Conservation (phyloP, 2,888 invertebrate genomes). For the Phlogophora meticulosa region DNA sequence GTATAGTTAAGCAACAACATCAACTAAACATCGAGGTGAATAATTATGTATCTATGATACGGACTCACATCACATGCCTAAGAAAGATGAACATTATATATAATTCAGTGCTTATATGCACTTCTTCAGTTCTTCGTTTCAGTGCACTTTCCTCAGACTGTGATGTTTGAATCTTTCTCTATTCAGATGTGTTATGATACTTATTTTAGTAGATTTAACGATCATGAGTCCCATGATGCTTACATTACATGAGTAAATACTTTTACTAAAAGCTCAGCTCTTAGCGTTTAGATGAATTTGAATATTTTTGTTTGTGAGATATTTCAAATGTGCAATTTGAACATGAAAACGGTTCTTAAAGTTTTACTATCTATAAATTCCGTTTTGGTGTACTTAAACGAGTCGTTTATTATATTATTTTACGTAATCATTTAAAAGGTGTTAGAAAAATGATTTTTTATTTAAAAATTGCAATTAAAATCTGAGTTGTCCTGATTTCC, state of each 20-base stretch:
- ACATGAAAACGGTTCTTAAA: slow-evolving; percentile 66
- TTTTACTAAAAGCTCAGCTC: slow-evolving; percentile 78
- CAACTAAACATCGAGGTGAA: slow-evolving; percentile 87
- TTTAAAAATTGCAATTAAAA: slow-evolving; percentile 23
- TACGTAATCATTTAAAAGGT: slow-evolving; percentile 18
- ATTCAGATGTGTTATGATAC: slow-evolving; percentile 76
- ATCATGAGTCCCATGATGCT: slow-evolving; percentile 61
- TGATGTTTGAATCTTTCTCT: slow-evolving; percentile 49
- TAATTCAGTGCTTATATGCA: not conserved
- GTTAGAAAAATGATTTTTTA: slow-evolving; percentile 13
- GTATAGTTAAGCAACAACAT: slow-evolving; percentile 85
- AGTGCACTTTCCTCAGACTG: not conserved
- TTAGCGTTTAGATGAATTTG: slow-evolving; percentile 71
- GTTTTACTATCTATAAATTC: slow-evolving; percentile 63
- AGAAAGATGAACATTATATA: not conserved
- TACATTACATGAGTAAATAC: slow-evolving; percentile 68
- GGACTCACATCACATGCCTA: slow-evolving; percentile 42
- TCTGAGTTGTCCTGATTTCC: slow-evolving; percentile 6
- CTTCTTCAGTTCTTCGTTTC: not conserved
- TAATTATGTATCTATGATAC: slow-evolving; percentile 54
- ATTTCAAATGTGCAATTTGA: slow-evolving; percentile 75
- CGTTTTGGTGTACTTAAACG: slow-evolving; percentile 48
- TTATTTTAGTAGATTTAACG: slow-evolving; percentile 68
- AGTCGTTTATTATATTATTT: slow-evolving; percentile 31
- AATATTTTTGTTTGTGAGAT: slow-evolving; percentile 69